A percentile compares a stretch with the other conserved stretches of the same genome.
Conservation (phyloP, 2,797 vertebrate species). For the Agapornis canus region DNA sequence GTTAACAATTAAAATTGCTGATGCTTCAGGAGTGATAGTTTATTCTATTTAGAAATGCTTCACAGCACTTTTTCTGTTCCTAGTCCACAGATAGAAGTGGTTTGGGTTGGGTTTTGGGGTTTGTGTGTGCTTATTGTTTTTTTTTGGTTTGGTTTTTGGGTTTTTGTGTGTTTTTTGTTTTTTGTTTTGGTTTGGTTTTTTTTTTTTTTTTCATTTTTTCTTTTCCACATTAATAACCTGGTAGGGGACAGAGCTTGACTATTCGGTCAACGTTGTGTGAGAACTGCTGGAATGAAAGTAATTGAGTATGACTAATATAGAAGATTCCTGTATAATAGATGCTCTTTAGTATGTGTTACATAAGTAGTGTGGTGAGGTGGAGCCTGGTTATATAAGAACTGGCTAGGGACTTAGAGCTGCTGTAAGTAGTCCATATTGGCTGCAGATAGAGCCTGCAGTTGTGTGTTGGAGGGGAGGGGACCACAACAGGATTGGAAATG, state of each 20-base stretch:
- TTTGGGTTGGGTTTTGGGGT: background rate
- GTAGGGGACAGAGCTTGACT: background rate
- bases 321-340: background rate
- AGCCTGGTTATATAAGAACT: constrained; percentile 47
- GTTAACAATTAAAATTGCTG: background rate
- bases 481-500: background rate
- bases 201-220: background rate
- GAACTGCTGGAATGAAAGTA: background rate
- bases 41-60: background rate
- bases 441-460: background rate
- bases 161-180: too few relatives aligned
- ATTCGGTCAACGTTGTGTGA: background rate
- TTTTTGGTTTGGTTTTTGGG: too few relatives aligned
- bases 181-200: background rate
- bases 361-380: constrained; percentile 41
- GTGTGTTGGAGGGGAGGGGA: background rate
- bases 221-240: background rate
- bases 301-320: background rate
- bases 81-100: background rate
- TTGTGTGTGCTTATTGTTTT: too few relatives aligned
- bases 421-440: constrained; percentile 7
- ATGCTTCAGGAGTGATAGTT: background rate
- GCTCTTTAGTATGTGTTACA: constrained; percentile 5
- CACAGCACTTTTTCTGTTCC: background rate
- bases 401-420: background rate